These are phyloP conservation scores for Ianthella basta DNA, from an alignment of 37 sponge, comb jelly and placozoan genomes.

Conservation along the genomic window DNA sequence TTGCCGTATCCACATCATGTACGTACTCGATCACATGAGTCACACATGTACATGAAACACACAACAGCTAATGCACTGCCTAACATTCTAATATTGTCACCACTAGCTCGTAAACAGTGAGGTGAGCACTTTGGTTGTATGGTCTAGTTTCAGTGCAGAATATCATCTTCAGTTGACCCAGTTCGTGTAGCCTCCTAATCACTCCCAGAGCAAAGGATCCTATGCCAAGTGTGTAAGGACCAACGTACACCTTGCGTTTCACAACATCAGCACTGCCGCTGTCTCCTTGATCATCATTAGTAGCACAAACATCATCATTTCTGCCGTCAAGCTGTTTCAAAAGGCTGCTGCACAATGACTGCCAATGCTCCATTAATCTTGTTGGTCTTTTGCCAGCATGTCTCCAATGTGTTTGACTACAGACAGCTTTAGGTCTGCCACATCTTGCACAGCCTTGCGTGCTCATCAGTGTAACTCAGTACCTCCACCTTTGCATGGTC, in stretches of 20 bases:
- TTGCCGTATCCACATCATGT: too few species aligned
- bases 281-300: neutral
- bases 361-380: slow-evolving; percentile 56
- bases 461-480: neutral
- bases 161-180: slow-evolving; percentile 46
- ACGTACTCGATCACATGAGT: too few species aligned
- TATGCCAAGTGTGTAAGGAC: slow-evolving; percentile 83
- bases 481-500: slow-evolving; percentile 37
- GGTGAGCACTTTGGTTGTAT: slow-evolving; percentile 79
- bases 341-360: slow-evolving; percentile 57
- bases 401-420: slow-evolving; percentile 49
- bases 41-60: too few species aligned
- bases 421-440: neutral
- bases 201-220: slow-evolving; percentile 85
- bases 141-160: slow-evolving; percentile 89
- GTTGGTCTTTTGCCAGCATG: slow-evolving; percentile 64
- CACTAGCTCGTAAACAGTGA: slow-evolving; percentile 83
- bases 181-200: slow-evolving; percentile 56
- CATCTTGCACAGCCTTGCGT: neutral
- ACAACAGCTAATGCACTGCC: too few species aligned
- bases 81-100: slow-evolving; percentile 25
- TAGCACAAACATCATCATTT: neutral
- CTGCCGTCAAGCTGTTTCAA: neutral
- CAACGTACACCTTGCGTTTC: slow-evolving; percentile 29
- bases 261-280: neutral